These are phyloP conservation scores for Mallateleia sp. DNA, from an alignment of 2,888 invertebrate genomes.

Conservation along the genomic window DNA sequence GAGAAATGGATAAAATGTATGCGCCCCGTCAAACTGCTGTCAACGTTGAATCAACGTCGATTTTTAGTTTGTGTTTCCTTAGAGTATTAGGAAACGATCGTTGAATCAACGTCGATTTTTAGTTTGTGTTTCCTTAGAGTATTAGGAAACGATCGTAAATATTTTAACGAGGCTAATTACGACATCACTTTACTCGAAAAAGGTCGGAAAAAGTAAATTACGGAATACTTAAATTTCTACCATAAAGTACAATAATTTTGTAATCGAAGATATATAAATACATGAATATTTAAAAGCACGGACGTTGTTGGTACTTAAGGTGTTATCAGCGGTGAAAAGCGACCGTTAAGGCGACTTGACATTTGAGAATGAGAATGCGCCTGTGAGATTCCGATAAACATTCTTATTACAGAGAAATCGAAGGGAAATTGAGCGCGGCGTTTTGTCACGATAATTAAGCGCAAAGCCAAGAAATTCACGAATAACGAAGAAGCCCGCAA, in stretches of 20 bases:
- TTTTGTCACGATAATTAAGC: slow-evolving; percentile 83
- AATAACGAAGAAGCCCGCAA: slow-evolving; percentile 54
- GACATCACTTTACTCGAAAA: not conserved
- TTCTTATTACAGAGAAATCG: slow-evolving; percentile 79
- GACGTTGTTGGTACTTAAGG: slow-evolving; percentile 1
- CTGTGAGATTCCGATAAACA: slow-evolving; percentile 52
- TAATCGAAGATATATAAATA: slow-evolving; percentile 35
- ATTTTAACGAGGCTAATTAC: slow-evolving; percentile 3
- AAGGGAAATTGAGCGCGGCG: slow-evolving; percentile 83
- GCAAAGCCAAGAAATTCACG: slow-evolving; percentile 34
- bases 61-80: too few species aligned
- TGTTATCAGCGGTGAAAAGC: slow-evolving; percentile 44
- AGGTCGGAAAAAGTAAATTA: not conserved
- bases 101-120: too few species aligned
- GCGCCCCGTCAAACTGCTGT: too few species aligned
- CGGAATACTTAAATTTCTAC: slow-evolving; percentile 21
- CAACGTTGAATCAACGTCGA: too few species aligned
- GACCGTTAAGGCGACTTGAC: slow-evolving; percentile 32
- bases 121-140: too few species aligned
- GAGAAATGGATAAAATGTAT: too few species aligned
- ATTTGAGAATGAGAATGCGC: slow-evolving; percentile 51
- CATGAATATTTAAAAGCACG: slow-evolving; percentile 33
- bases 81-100: too few species aligned
- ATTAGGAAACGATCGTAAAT: too few species aligned
- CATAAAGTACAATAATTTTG: slow-evolving; percentile 37